A percentile compares a stretch with the other conserved stretches of the same genome.
Conservation (phyloP, 2,888 invertebrate species). For the Prosapia bicincta region DNA sequence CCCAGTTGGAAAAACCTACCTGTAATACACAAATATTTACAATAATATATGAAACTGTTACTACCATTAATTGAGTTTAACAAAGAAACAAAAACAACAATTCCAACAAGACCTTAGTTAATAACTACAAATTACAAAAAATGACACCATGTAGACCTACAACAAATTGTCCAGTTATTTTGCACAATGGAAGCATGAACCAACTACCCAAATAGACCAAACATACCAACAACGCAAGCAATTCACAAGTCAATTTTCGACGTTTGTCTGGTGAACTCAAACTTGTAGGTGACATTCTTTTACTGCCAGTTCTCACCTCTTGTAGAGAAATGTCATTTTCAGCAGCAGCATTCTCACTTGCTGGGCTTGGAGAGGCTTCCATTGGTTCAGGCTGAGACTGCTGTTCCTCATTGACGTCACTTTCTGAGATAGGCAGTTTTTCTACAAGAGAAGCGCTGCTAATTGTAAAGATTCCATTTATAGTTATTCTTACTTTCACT, state of each 20-base stretch:
- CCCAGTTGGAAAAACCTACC: no score
- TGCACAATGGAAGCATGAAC: no score
- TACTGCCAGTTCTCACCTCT: constrained; percentile 21
- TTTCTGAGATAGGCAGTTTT: constrained; percentile 50
- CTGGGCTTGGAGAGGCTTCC: constrained; percentile 36
- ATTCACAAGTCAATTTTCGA: not conserved
- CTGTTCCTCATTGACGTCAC: constrained; percentile 45
- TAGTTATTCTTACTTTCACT: constrained; percentile 91
- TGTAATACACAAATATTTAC: no score
- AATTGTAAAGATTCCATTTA: constrained; percentile 88
- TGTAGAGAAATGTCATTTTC: constrained; percentile 7
- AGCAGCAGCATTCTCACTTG: constrained; percentile 9
- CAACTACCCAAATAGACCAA: not conserved
- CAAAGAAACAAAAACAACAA: no score
- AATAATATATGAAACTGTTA: no score
- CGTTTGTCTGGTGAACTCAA: not conserved
- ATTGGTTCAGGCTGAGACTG: constrained; percentile 35
- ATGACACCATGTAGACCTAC: no score
- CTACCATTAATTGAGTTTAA: no score
- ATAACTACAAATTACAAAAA: no score
- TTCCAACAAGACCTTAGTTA: no score
- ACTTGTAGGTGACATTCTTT: not conserved
- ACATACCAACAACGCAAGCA: not conserved
- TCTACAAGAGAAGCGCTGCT: constrained; percentile 81
- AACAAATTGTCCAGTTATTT: no score